A percentile compares a stretch with the other conserved stretches of the same genome.
These are phyloP conservation scores for Quadroppia sp. DNA, from an alignment of 2,888 invertebrate genomes.

Conservation along the genomic window DNA sequence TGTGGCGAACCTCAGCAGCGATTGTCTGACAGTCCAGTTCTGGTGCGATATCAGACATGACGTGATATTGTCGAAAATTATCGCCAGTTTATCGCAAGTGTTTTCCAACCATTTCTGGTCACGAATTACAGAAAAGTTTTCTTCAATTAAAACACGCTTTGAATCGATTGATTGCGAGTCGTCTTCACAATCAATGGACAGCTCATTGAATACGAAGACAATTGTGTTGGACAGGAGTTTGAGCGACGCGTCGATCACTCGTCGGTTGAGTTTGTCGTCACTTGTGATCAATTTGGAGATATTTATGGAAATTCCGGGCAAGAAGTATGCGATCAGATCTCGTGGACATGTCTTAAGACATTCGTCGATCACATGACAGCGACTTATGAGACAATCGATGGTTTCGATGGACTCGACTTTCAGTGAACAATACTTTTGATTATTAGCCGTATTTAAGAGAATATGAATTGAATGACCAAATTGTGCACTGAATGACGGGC, in stretches of 20 bases:
- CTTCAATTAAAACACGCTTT: neutral
- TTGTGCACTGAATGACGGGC: slow-evolving; percentile 13
- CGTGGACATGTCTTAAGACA: neutral
- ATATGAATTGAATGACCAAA: slow-evolving; percentile 38
- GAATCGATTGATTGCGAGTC: neutral
- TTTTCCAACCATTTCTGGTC: slow-evolving; percentile 19
- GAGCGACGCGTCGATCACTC: neutral
- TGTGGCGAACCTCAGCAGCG: neutral
- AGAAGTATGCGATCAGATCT: slow-evolving; percentile 38
- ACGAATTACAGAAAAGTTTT: neutral
- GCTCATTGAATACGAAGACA: neutral
- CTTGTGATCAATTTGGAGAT: slow-evolving; percentile 27
- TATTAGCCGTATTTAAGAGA: slow-evolving; percentile 2
- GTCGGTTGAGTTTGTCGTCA: slow-evolving; percentile 39
- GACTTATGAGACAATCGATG: slow-evolving; percentile 16
- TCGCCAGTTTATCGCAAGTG: slow-evolving; percentile 14
- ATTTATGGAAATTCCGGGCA: slow-evolving; percentile 40
- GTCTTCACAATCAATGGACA: neutral
- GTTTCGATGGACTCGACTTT: slow-evolving; percentile 6
- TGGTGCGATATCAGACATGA: slow-evolving; percentile 17
- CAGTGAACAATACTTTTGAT: slow-evolving; percentile 19
- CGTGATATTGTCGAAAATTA: slow-evolving; percentile 29
- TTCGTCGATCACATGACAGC: neutral
- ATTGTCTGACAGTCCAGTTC: slow-evolving; percentile 12
- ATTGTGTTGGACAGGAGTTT: neutral